Percentiles rank a stretch among this genome's conserved stretches.
Evolutionary conservation across 2,113 vertebrate species (phyloP).

Genomic region (Athene noctua): DNA sequence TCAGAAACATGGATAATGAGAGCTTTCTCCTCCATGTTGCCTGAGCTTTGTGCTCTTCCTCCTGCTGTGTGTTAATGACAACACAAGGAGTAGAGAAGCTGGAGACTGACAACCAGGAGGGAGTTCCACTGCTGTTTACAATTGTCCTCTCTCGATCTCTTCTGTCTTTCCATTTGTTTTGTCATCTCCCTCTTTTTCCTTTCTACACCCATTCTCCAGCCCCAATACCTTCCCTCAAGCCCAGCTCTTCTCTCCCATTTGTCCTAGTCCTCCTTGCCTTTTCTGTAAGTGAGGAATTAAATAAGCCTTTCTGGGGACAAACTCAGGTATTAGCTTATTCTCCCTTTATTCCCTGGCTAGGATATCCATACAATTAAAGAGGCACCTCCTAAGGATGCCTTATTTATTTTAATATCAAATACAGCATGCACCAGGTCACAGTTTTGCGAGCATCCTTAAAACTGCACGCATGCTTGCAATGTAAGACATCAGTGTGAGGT

Average conservation of each 20-base stretch:
- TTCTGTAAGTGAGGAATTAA: background rate
- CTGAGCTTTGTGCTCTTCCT: background rate
- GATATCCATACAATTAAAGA: background rate
- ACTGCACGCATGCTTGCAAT: background rate
- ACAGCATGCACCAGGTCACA: background rate
- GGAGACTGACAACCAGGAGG: background rate
- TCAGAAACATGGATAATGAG: background rate
- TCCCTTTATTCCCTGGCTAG: background rate
- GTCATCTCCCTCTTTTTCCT: background rate
- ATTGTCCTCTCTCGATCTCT: background rate
- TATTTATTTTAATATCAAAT: background rate
- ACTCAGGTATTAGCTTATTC: background rate
- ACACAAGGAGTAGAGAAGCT: background rate
- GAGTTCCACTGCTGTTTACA: background rate
- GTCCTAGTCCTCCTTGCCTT: background rate
- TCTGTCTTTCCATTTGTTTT: background rate
- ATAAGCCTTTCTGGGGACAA: background rate
- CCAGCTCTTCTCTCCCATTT: background rate
- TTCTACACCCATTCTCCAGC: background rate
- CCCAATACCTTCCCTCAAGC: background rate
- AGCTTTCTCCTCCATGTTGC: background rate
- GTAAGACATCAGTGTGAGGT: fast-evolving
- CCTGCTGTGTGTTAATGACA: background rate
- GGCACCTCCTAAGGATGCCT: background rate
- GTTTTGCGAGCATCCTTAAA: background rate